Percentiles rank a stretch among this genome's conserved stretches.
These are phyloP conservation scores for Dasyprocta punctata DNA, from an alignment of 2,113 vertebrate genomes.

Conservation along the genomic window DNA sequence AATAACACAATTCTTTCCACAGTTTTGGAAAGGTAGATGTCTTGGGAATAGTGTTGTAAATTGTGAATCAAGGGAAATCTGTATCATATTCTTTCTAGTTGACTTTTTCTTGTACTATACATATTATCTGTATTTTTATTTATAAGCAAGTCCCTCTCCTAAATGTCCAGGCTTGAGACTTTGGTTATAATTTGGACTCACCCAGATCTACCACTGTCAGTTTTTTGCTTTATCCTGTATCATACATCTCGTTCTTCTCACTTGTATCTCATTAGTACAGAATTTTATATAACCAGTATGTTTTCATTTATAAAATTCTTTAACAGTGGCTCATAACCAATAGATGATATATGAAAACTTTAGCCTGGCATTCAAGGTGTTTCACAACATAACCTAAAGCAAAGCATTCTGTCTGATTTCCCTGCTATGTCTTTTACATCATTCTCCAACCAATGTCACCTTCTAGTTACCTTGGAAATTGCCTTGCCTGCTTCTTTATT, in stretches of 20 bases:
- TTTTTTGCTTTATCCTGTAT: not conserved
- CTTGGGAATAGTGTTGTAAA: not conserved
- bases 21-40: not conserved
- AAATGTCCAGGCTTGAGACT: not conserved
- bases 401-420: not conserved
- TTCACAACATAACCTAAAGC: not conserved
- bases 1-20: not conserved
- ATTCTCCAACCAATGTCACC: not conserved
- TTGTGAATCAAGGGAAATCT: not conserved
- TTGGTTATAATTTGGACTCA: not conserved
- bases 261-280: not conserved
- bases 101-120: not conserved
- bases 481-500: not conserved
- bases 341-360: not conserved
- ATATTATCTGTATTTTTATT: not conserved
- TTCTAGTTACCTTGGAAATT: not conserved
- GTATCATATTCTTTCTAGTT: not conserved
- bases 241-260: not conserved
- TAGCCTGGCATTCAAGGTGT: not conserved
- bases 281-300: not conserved
- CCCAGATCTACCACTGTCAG: not conserved
- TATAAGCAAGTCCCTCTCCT: not conserved
- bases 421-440: conserved; percentile 8
- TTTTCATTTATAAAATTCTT: not conserved
- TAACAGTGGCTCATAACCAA: not conserved